Evolutionary conservation across 1,140 invertebrate species (phyloP).

Genomic region (Meloidogyne floridensis): DNA sequence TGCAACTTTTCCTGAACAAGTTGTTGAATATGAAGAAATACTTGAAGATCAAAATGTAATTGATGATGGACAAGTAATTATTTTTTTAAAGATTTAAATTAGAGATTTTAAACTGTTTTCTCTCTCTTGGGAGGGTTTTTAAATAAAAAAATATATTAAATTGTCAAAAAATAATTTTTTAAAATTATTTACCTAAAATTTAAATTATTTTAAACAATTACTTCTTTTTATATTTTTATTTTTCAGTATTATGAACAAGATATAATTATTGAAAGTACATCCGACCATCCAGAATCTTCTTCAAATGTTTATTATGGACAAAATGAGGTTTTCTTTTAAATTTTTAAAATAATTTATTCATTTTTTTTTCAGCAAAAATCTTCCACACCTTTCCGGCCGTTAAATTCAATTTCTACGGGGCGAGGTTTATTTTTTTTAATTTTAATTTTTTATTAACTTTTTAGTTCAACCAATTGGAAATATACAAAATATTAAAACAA

Average conservation of each 20-base stretch:
- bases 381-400: background rate
- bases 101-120: too few species aligned
- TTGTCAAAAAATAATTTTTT: too few species aligned
- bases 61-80: background rate
- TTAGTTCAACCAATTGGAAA: background rate
- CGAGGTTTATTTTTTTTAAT: background rate
- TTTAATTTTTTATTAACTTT: background rate
- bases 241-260: background rate
- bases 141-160: too few species aligned
- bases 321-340: background rate
- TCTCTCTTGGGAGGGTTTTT: too few species aligned
- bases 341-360: background rate
- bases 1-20: background rate
- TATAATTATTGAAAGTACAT: background rate
- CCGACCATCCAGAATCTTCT: background rate
- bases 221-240: too few species aligned
- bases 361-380: background rate
- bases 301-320: background rate
- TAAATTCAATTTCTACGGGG: background rate
- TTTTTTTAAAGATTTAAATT: background rate
- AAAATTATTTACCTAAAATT: too few species aligned
- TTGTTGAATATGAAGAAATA: slow-evolving; percentile 2
- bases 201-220: too few species aligned
- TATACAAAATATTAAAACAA: background rate
- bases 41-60: slow-evolving; percentile 1